Evolutionary conservation across 2,113 vertebrate genomes (phyloP).

Genomic region (Bubo bubo): DNA sequence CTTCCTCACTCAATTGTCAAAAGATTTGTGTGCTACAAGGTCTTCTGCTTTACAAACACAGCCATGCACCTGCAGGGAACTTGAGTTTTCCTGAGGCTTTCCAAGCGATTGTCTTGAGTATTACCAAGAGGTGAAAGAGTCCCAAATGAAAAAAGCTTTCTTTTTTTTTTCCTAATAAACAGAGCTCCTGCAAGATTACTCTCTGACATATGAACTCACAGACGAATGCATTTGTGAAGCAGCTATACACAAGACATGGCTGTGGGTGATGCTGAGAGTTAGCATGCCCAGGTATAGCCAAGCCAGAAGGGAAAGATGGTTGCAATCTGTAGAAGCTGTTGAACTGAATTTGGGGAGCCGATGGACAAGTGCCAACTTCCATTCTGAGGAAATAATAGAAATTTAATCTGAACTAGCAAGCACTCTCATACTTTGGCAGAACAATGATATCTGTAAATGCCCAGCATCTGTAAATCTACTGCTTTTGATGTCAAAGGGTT

Average conservation of each 20-base stretch:
- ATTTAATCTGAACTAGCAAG: conserved; percentile 22
- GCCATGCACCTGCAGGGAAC: not conserved
- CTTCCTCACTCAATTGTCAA: not conserved
- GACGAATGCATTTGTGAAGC: not conserved
- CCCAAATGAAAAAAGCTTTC: not conserved
- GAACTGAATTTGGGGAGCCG: not conserved
- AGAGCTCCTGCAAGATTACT: not conserved
- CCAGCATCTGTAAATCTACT: conserved; percentile 57
- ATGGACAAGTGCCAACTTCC: not conserved
- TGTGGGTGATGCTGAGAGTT: not conserved
- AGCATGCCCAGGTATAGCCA: not conserved
- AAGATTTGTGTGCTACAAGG: not conserved
- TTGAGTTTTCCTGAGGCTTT: not conserved
- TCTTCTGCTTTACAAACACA: not conserved
- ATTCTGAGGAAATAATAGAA: not conserved
- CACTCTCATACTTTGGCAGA: conserved; percentile 44
- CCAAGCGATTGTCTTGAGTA: not conserved
- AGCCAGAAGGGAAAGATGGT: not conserved
- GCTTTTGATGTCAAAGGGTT: conserved; percentile 65
- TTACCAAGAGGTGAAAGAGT: not conserved
- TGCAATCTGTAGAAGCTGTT: not conserved
- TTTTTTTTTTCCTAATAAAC: not conserved
- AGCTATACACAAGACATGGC: not conserved
- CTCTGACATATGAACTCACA: fast-evolving
- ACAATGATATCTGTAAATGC: conserved; percentile 34